A percentile compares a stretch with the other conserved stretches of the same genome.
phyloP scores from a whole-genome alignment of 2,888 invertebrate genomes.

The Hydropsyche betteni region DNA sequence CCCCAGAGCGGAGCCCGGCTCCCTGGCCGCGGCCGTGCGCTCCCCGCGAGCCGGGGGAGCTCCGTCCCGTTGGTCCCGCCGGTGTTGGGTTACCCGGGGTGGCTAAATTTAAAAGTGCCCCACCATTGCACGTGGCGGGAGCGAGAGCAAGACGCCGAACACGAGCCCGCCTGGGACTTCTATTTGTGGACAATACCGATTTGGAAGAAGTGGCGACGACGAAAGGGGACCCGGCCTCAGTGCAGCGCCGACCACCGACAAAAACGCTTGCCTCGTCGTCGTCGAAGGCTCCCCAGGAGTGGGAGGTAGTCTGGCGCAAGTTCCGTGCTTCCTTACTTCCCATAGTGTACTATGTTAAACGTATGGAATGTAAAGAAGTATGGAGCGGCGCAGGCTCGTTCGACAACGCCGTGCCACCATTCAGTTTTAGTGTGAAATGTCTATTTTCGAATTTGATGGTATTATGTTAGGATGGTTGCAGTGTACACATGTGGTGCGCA shows the following conservation, averaged over 20 bases:
- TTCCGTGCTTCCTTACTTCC: constrained; percentile 97
- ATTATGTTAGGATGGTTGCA: constrained; percentile 25
- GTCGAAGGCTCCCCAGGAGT: constrained; percentile 43
- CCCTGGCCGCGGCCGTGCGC: not conserved
- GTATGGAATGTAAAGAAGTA: constrained; percentile 99
- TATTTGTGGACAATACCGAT: constrained; percentile 87
- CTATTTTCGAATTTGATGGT: not conserved
- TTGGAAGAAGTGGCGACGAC: constrained; percentile 69
- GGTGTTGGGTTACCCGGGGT: constrained; percentile 48
- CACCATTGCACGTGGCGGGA: constrained; percentile 54
- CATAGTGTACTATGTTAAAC: constrained; percentile 78
- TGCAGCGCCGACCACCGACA: constrained; percentile 53
- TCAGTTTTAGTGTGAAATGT: too few relatives aligned
- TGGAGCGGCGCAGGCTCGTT: constrained; percentile 74
- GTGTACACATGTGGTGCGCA: constrained; percentile 52
- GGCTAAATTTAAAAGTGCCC: constrained; percentile 33
- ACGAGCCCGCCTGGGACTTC: constrained; percentile 59
- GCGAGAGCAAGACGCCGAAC: constrained; percentile 58
- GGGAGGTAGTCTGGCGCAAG: constrained; percentile 69
- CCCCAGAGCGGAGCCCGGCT: not conserved
- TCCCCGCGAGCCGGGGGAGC: not conserved
- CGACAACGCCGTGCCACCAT: constrained; percentile 35
- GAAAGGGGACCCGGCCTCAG: constrained; percentile 61
- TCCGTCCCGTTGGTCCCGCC: constrained; percentile 20
- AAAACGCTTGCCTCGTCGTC: constrained; percentile 52